Evolutionary conservation across 2,797 vertebrate species (phyloP), one percentile per base, ranked within the genome.

Genomic region (Huso huso): DNA sequence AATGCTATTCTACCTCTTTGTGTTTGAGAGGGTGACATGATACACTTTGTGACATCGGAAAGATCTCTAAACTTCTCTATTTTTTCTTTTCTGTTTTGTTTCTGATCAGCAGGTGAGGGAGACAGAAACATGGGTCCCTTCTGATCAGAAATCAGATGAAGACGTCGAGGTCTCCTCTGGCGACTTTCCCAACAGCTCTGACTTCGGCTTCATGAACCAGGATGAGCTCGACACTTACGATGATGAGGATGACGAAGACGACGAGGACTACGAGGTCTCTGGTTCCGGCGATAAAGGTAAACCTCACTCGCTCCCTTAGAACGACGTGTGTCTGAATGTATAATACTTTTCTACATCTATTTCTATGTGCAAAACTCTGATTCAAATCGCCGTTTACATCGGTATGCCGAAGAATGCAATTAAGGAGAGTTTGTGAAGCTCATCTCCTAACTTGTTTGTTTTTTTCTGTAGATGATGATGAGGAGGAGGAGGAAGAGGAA

Each of bases 91-190:
- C 10, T 68, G 49, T 18, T 69, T 48, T 74, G 62, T 72, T n/a
- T 81, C 79, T 77, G 76, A 49, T 79, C 81, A 81, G 73, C 82
- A 98, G 96, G 93, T 95, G 73, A 84, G 95, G 82, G 95, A 98
- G 87, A 97, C 93, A 0, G 93, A 96, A 83, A 95, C 94, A 1
- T 96, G 95, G 85, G 89, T 94, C 68, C 93, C 93, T 51, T 82
- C 83, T 70, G 90, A 37, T 8, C 12, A 53, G 2, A 51, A 82
- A 78, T 76, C 69, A 18, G 77, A 77, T 0, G 76, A 85, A 2
- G 76, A 81, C 8, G 68, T 78, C 48, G 68, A 72, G 2, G 86
- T 85, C 74, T 81, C 87, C 0, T 97, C 95, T 0, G 95, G 95
- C 13, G 88, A 88, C 63, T 74, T 88, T 10, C 83, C 81, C 0